phyloP scores from a whole-genome alignment of 2,888 invertebrate species.

The Erynnis tages region DNA sequence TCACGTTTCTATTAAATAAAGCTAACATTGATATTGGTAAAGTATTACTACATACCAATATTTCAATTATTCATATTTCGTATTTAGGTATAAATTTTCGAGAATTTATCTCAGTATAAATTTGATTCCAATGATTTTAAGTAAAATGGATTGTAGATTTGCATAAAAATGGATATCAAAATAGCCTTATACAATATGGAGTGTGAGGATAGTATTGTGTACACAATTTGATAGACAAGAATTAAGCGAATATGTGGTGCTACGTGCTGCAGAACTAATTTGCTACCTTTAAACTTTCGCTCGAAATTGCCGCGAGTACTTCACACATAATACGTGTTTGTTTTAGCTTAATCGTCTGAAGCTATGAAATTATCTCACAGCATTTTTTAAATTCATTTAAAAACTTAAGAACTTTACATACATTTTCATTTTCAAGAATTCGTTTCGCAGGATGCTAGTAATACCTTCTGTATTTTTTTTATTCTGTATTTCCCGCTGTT shows the following conservation, averaged over 20 bases:
- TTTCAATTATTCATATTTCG: too few relatives aligned
- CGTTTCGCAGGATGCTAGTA: too few relatives aligned
- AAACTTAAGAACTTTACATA: too few relatives aligned
- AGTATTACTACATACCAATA: too few relatives aligned
- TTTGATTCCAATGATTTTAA: not conserved
- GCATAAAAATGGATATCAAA: conserved; percentile 21
- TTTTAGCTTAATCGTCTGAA: conserved; percentile 56
- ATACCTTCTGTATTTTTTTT: too few relatives aligned
- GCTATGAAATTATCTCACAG: conserved; percentile 59
- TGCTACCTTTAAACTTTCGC: conserved; percentile 29
- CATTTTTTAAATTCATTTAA: conserved; percentile 21
- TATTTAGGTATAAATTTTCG: too few relatives aligned
- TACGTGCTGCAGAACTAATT: conserved; percentile 29
- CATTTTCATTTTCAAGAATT: too few relatives aligned
- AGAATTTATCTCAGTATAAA: not conserved
- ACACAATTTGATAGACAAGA: conserved; percentile 28
- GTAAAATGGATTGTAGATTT: conserved; percentile 9
- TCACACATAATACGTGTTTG: conserved; percentile 53
- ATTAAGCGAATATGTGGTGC: conserved; percentile 28
- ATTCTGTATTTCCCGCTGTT: too few relatives aligned
- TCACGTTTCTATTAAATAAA: conserved; percentile 13
- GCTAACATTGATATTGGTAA: conserved; percentile 2
- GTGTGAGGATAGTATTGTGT: conserved; percentile 19
- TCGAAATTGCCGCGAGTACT: conserved; percentile 28
- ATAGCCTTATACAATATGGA: conserved; percentile 10